Evolutionary conservation across 2,797 vertebrate species (phyloP).

Genomic region (Hirundo rustica): DNA sequence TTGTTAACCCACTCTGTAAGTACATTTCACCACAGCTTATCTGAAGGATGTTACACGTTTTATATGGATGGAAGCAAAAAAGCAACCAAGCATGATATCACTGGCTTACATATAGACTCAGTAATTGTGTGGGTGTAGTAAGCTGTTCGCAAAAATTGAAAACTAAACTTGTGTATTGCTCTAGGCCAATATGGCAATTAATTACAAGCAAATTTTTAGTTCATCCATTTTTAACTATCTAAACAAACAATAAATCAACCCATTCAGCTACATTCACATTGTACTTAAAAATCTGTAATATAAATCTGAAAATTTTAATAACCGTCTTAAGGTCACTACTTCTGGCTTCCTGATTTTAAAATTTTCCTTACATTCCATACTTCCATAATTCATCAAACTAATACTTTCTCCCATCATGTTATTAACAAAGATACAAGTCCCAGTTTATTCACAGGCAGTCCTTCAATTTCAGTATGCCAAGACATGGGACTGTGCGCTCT

Average conservation of each 20-base stretch:
- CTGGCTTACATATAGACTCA: neutral
- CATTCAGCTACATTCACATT: neutral
- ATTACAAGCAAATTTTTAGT: neutral
- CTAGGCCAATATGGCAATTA: conserved; percentile 1
- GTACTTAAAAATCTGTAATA: neutral
- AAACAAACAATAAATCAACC: conserved; percentile 6
- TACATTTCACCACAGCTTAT: neutral
- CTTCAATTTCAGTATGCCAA: neutral
- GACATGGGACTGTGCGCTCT: neutral
- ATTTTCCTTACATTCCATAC: neutral
- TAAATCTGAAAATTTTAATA: neutral
- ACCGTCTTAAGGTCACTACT: neutral
- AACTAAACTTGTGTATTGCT: neutral
- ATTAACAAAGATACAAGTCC: neutral
- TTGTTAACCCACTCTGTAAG: neutral
- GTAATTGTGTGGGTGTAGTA: neutral
- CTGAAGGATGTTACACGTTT: neutral
- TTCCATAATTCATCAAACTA: neutral
- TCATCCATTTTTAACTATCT: neutral
- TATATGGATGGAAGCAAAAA: neutral
- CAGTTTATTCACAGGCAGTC: neutral
- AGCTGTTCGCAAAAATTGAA: neutral
- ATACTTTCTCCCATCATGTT: neutral
- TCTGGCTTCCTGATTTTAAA: neutral
- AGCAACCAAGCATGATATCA: neutral